Evolutionary conservation across 2,888 invertebrate genomes (phyloP), one percentile per base, ranked within the genome.

Genomic region (Strigamia maritima): DNA sequence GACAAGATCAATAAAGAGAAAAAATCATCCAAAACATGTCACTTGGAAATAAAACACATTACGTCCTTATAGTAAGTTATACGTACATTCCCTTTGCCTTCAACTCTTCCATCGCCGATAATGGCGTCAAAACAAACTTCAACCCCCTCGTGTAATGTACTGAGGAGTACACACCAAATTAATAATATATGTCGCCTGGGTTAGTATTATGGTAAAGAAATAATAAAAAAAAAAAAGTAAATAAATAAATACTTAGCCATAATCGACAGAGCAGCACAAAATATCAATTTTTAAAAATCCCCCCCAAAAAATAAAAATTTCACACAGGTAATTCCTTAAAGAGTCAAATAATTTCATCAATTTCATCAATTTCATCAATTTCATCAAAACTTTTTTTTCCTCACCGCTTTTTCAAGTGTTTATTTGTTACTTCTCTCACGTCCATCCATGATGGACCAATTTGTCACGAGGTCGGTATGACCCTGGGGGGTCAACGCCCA

Each of bases 401-500:
- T n/a, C n/a, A n/a, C n/a, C n/a, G n/a, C n/a, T n/a, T n/a, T 19
- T 19, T 54, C 54, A 19, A 54, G 54, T 54, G 54, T 54, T 54
- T 54, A 54, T 54, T 54, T 54, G 54, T n/a, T 19, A 54, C 54
- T 54, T 54, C 54, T 19, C 54, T 54, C 54, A 54, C 54, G 54
- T 54, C 54, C 54, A 54, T 54, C 54, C 19, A 19, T 54, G 54
- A 54, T 54, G 54, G 54, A 54, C 54, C 54, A 54, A 54, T 54
- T 54, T 54, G 54, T 54, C 54, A 54, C 19, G 54, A 54, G 54
- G 54, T 54, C 54, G n/a, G n/a, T n/a, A 54, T 54, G n/a, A 54
- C 54, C 54, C 54, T 19, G 54, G 54, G 54, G 54, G 54, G 54
- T 54, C 54, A 54, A 19, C 19, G 54, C n/a, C 19, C 54, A 54